Evolutionary conservation across 2,888 invertebrate genomes (phyloP).

Genomic region (Odontothrips loti): DNA sequence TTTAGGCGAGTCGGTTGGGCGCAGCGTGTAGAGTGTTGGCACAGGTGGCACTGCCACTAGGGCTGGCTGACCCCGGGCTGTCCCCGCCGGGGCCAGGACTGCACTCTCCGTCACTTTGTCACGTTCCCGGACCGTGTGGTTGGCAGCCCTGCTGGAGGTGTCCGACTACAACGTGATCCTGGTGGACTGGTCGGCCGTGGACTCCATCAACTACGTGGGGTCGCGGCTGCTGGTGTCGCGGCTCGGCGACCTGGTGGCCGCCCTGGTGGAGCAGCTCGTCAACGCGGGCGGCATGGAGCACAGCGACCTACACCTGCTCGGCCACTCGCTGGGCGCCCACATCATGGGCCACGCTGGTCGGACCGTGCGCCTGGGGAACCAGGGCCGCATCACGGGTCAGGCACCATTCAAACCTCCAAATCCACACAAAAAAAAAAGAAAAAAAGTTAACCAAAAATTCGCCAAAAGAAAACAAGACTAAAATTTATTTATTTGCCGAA

Average conservation of each 20-base stretch:
- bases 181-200: conserved; percentile 48
- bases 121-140: no score
- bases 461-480: no score
- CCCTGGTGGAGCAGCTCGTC: conserved; percentile 48
- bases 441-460: no score
- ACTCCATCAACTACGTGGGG: background rate
- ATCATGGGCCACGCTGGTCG: conserved; percentile 59
- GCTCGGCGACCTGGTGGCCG: conserved; percentile 46
- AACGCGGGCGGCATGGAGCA: conserved; percentile 44
- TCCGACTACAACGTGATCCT: conserved; percentile 49
- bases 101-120: no score
- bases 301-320: conserved; percentile 47
- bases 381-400: conserved; percentile 57
- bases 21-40: no score
- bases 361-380: conserved; percentile 52
- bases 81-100: no score
- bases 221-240: conserved; percentile 47
- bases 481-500: no score
- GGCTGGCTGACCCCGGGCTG: no score
- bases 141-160: conserved; percentile 45
- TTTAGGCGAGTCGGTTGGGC: no score
- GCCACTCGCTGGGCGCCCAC: conserved; percentile 52
- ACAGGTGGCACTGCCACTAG: no score
- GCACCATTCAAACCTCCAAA: no score
- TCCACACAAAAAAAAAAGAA: background rate